Percentiles rank a stretch among this genome's conserved stretches.
Evolutionary conservation across 1,140 invertebrate species (phyloP).

Genomic region (Drosophila pectinifera): DNA sequence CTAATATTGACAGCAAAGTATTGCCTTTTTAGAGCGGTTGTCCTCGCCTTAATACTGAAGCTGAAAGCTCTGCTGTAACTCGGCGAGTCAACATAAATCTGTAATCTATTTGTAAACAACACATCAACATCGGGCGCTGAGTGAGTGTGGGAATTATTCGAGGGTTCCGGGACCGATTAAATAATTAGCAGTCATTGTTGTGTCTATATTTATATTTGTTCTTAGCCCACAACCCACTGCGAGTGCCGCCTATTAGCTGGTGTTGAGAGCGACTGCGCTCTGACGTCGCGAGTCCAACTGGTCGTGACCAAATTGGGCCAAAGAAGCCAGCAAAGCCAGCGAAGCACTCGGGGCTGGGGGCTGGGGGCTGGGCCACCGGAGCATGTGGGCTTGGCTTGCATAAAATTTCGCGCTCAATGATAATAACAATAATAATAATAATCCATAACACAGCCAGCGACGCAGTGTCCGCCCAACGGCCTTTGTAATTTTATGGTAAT

Average conservation of each 20-base stretch:
- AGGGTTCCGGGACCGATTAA: slow-evolving; percentile 5
- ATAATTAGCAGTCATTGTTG: slow-evolving; percentile 25
- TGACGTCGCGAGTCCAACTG: slow-evolving; percentile 42
- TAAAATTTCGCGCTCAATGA: slow-evolving; percentile 48
- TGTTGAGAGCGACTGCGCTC: slow-evolving; percentile 9
- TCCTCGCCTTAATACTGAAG: neutral
- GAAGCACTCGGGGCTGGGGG: slow-evolving; percentile 5
- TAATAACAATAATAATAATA: slow-evolving; percentile 45
- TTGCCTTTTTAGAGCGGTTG: too few species aligned
- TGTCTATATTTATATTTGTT: slow-evolving; percentile 3
- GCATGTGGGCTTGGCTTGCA: slow-evolving; percentile 58
- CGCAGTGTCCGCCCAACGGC: slow-evolving; percentile 37
- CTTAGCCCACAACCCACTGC: neutral
- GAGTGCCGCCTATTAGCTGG: neutral
- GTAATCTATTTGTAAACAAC: slow-evolving; percentile 24
- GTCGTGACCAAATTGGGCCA: slow-evolving; percentile 58
- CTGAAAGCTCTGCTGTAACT: neutral
- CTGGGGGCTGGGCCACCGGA: slow-evolving; percentile 21
- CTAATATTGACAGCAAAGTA: neutral
- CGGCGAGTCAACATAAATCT: neutral
- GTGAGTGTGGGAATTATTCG: neutral
- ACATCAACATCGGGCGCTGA: neutral
- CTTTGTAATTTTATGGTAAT: slow-evolving; percentile 76
- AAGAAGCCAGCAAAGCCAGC: slow-evolving; percentile 9
- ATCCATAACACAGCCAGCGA: slow-evolving; percentile 16